Percentiles rank a stretch among this genome's conserved stretches.
phyloP scores from a whole-genome alignment of 2,113 vertebrate species.

The Phalacrocorax brasilianus region DNA sequence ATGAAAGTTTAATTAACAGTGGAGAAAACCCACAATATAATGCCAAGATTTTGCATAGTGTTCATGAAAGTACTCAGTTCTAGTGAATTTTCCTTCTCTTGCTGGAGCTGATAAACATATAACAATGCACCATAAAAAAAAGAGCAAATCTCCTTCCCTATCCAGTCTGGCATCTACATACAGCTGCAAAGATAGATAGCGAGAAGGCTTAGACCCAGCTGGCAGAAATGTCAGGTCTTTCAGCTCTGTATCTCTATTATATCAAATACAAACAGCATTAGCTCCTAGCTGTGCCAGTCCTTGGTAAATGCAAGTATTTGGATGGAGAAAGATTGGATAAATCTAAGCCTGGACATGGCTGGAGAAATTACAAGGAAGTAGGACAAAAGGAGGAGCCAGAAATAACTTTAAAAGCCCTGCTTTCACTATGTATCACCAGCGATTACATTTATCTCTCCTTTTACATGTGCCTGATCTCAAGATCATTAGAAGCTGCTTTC shows the following conservation, averaged over 20 bases:
- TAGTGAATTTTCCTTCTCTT: background rate
- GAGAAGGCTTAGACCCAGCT: background rate
- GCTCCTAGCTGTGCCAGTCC: background rate
- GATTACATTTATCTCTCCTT: background rate
- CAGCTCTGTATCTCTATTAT: slow-evolving; percentile 28
- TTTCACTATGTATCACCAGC: background rate
- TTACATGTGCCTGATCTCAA: background rate
- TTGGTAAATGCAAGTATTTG: background rate
- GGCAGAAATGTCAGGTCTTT: slow-evolving; percentile 23
- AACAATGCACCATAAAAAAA: slow-evolving; percentile 30
- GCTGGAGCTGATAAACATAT: slow-evolving; percentile 24
- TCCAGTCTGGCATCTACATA: background rate
- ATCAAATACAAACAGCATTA: slow-evolving; percentile 29
- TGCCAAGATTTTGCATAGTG: background rate
- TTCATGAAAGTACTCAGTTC: background rate
- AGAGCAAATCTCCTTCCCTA: background rate
- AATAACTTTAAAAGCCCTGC: background rate
- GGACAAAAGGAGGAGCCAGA: background rate
- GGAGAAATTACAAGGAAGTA: background rate
- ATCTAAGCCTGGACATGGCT: background rate
- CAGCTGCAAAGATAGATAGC: slow-evolving; percentile 47
- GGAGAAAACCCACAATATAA: background rate
- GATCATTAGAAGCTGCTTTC: background rate
- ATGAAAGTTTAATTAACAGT: background rate
- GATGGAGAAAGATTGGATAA: background rate